Evolutionary conservation across 2,113 vertebrate species (phyloP), one percentile per base, ranked within the genome.

Genomic region (Larimichthys crocea): DNA sequence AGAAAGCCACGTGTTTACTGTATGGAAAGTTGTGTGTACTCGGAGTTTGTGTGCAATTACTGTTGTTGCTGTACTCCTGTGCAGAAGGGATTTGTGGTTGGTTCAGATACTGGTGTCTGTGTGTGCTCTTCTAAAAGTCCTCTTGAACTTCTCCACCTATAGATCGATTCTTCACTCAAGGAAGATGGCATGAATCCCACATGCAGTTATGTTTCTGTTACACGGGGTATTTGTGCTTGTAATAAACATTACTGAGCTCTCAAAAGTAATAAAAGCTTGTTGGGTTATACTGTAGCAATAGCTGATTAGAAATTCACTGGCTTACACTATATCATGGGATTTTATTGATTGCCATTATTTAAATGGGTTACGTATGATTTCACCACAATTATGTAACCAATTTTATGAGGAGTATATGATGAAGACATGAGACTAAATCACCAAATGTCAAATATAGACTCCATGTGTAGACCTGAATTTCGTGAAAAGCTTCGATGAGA

Each of bases 111-210:
- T 71, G 61, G 35, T 40, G 68, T 55, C 29, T 35, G 11, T 11
- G 31, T 44, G 26, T 50, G 16, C 69, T 64, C 20, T 59, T 65
- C 55, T 19, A 73, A 44, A 60, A 24, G 31, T 67, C 56, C 26
- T 46, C 20, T 35, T 59, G 26, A 72, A 44, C 66, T 67, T 71
- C 4, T 55, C 1, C 20, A 15, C 20, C 46, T 31, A 8, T 11
- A 60, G 2, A 63, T 72, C 52, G 29, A 61, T 40, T 53, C 19
- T 46, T 62, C 12, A 46, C 12, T 46, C 2, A 49, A 49, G 29
- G 46, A 53, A 50, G 7, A 1, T 9, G 0, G 0, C 0, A n/a
- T 35, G 9, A 9, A 40, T 40, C 35, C 35, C 35, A 8, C 35
- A 40, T 8, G 35, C 35, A 40, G 35, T 40, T 9, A 40, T 40